Evolutionary conservation across 2,113 vertebrate genomes (phyloP).

Genomic region (Sebastes fasciatus): DNA sequence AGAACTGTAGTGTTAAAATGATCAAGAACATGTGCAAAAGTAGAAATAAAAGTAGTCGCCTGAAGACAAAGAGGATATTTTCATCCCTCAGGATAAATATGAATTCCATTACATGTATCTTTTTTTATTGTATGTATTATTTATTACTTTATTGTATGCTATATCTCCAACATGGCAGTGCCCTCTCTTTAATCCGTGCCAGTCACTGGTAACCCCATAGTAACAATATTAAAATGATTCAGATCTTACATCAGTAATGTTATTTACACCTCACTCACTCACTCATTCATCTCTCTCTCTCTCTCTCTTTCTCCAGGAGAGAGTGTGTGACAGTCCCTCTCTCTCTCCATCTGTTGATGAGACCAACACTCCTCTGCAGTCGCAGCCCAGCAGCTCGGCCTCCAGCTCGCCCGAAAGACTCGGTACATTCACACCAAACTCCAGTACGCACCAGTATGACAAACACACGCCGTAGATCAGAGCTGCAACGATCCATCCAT

Average conservation of each 20-base stretch:
- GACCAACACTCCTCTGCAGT: slow-evolving; percentile 88
- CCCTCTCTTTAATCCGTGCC: neutral
- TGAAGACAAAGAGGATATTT: no score
- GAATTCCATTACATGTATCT: no score
- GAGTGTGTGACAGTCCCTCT: slow-evolving; percentile 91
- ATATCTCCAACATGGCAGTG: neutral
- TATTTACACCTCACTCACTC: neutral
- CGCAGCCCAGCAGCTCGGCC: slow-evolving; percentile 91
- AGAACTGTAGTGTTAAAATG: no score
- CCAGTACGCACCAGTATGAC: neutral
- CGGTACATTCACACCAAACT: slow-evolving; percentile 71
- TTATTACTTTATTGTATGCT: no score
- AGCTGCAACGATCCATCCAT: neutral
- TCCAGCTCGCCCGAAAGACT: slow-evolving; percentile 92
- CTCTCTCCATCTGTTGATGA: slow-evolving; percentile 90
- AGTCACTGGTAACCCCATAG: neutral
- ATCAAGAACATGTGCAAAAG: no score
- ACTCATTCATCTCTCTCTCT: neutral
- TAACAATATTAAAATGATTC: neutral
- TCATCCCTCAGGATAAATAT: no score
- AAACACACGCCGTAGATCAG: neutral
- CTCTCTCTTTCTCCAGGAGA: slow-evolving; percentile 77
- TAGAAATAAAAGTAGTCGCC: no score
- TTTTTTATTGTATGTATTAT: no score
- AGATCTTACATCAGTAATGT: neutral